These are phyloP conservation scores for Oncorhynchus gorbuscha DNA, from an alignment of 2,113 vertebrate genomes.

Conservation along the genomic window DNA sequence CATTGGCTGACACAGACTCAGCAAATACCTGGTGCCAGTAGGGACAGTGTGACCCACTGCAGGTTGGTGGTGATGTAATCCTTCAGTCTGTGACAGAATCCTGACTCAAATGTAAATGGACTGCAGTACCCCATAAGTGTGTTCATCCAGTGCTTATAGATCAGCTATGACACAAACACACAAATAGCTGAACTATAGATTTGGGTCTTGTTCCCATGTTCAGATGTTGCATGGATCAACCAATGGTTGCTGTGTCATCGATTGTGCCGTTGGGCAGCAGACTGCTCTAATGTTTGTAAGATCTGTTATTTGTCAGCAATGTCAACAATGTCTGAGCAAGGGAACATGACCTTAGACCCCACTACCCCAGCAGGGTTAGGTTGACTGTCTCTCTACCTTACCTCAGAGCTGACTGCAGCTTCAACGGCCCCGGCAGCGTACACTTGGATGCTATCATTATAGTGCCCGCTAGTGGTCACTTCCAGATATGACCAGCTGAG, in stretches of 20 bases:
- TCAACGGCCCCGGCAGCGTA: constrained; percentile 89
- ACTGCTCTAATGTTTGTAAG: no score
- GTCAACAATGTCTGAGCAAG: background rate
- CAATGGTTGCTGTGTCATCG: no score
- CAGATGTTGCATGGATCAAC: no score
- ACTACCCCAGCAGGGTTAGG: background rate
- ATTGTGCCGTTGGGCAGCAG: no score
- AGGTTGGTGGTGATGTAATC: constrained; percentile 84
- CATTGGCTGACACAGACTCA: no score
- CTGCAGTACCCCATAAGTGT: constrained; percentile 89
- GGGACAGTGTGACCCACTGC: constrained; percentile 78
- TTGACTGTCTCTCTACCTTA: constrained; percentile 41
- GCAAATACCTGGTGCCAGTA: constrained; percentile 92
- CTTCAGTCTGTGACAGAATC: constrained; percentile 85
- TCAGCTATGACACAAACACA: constrained; percentile 73
- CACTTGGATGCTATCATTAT: constrained; percentile 88
- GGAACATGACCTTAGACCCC: background rate
- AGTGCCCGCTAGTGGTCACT: constrained; percentile 75
- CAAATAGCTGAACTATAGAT: background rate
- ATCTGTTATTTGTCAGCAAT: no score
- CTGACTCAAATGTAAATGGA: constrained; percentile 74
- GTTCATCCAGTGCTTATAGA: constrained; percentile 98
- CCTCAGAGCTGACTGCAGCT: constrained; percentile 82
- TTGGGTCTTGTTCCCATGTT: background rate
- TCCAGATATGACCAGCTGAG: constrained; percentile 89